These are phyloP conservation scores for Tragopan temminckii DNA, from an alignment of 2,797 vertebrate species.

Conservation along the genomic window DNA sequence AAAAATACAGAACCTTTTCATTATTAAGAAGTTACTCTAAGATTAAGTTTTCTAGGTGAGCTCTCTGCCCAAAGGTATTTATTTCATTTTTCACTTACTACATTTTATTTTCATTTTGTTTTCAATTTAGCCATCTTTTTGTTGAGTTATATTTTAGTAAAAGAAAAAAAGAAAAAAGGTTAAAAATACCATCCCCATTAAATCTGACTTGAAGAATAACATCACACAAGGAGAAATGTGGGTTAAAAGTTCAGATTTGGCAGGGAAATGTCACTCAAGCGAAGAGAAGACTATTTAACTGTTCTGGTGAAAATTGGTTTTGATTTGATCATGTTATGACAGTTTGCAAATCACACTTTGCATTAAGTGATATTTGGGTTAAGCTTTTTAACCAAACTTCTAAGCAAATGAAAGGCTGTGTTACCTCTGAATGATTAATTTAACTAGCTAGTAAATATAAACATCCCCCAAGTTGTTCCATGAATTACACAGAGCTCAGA, in stretches of 20 bases:
- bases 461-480: slow-evolving; percentile 29
- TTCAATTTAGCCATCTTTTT: not conserved
- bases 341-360: slow-evolving; percentile 70
- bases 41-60: not conserved
- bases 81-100: not conserved
- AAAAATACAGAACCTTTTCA: not conserved
- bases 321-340: slow-evolving; percentile 76
- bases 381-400: slow-evolving; percentile 59
- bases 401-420: slow-evolving; percentile 19
- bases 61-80: not conserved
- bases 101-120: not conserved
- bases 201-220: slow-evolving; percentile 27
- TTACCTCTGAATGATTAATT: slow-evolving; percentile 26
- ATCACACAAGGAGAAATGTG: not conserved
- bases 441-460: slow-evolving; percentile 37
- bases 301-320: slow-evolving; percentile 70
- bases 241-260: slow-evolving; percentile 71
- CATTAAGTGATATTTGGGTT: slow-evolving; percentile 63
- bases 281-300: slow-evolving; percentile 63
- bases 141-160: not conserved
- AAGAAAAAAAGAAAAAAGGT: not conserved
- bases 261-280: slow-evolving; percentile 64
- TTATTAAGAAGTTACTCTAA: slow-evolving; percentile 5
- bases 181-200: not conserved
- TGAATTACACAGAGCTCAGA: slow-evolving; percentile 34